Base-by-base conservation (phyloP, 30 jellyfish, hydroid and myxozoan species). In the Pelagia noctiluca region DNA sequence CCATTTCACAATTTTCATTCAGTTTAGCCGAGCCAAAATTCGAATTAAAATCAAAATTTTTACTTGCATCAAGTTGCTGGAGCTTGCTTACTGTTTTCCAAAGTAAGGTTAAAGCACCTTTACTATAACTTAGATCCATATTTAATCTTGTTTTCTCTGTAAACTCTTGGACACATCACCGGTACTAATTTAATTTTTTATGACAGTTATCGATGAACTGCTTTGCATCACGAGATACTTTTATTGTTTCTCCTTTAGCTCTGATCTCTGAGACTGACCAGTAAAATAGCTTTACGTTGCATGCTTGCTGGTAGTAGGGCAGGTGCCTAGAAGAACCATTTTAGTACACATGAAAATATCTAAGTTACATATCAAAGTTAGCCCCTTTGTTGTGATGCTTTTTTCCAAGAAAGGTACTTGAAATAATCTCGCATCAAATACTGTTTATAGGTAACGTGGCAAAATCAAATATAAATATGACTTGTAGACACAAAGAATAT, bases 21-120 rank as follows among this genome's bases (percentile, higher is more conserved):
- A 42, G 57, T 42, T 42, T 16, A 42, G 57, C 57, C 57, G 57
- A 42, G 16, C 57, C 57, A 42, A 42, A 42, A 16, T 16, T 42
- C 57, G 16, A 42, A 16, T 42, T 42, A 42, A 42, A 42, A 62
- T 62, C 49, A 26, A 62, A 26, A 62, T 19, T 21, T 26, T n/a
- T 3, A 37, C 75, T 62, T 0, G 75, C 75, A 62, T 8, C 75
- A 26, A 62, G 31, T 62, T 62, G 48, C 35, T 62, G 75, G 75
- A 62, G 75, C 31, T 62, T 33, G 75, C 19, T 62, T 21, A 62
- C 75, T 62, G 75, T 37, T 62, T 62, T 26, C 75, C 75, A 62
- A 62, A 62, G 75, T 62, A 62, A 62, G 36, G 75, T 62, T 62
- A 62, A 62, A 62, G 75, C 75, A n/a, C 75, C 75, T 62, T 8